Evolutionary conservation across 1,140 invertebrate species (phyloP).

Genomic region (Probaryconus sp.): DNA sequence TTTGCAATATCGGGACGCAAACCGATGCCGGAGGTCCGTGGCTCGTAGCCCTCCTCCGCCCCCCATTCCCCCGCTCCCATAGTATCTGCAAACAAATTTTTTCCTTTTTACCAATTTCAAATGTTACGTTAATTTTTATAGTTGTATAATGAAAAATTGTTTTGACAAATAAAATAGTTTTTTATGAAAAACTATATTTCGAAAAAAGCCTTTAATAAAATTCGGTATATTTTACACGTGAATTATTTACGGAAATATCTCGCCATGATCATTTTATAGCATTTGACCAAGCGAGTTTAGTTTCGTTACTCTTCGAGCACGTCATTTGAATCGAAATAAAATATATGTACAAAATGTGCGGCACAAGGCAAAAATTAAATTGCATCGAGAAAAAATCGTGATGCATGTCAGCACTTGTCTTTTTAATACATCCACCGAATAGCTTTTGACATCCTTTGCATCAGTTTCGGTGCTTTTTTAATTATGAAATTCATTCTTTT

Average conservation of each 20-base stretch:
- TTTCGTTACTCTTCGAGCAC: conserved; percentile 4
- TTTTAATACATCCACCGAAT: conserved; percentile 13
- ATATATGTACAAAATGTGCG: conserved; percentile 9
- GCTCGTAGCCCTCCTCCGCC: conserved; percentile 78
- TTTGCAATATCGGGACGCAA: conserved; percentile 66
- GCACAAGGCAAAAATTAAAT: conserved; percentile 25
- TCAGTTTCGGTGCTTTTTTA: conserved; percentile 45
- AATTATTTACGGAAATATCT: neutral
- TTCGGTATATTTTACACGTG: too few relatives aligned
- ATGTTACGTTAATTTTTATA: too few relatives aligned
- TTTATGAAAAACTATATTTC: too few relatives aligned
- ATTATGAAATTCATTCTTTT: conserved; percentile 45
- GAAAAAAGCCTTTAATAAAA: neutral
- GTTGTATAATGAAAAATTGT: neutral
- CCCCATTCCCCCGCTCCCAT: conserved; percentile 78
- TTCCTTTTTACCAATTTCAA: neutral
- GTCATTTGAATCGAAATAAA: conserved; percentile 9
- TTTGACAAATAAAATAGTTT: neutral
- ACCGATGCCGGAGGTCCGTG: conserved; percentile 76
- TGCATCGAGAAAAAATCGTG: conserved; percentile 27
- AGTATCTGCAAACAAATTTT: conserved; percentile 70
- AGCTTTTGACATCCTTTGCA: conserved; percentile 29
- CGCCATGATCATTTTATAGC: neutral
- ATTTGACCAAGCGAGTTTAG: neutral
- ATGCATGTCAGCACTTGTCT: conserved; percentile 21